These are phyloP conservation scores for Trichechus manatus DNA, from an alignment of 2,113 vertebrate genomes.

Conservation along the genomic window DNA sequence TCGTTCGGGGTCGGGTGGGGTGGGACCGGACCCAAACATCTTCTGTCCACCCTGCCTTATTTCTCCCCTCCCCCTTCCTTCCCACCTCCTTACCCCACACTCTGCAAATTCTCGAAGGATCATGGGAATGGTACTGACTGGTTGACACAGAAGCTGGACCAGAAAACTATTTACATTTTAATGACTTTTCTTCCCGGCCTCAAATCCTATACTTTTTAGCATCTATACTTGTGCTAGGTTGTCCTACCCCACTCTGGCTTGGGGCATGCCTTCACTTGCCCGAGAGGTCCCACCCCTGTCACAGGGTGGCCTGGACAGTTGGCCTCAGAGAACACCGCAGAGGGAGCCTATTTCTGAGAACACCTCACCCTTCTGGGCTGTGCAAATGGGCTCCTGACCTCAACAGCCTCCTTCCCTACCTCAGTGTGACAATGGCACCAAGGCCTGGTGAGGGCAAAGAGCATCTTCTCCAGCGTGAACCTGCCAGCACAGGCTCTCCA, in stretches of 20 bases:
- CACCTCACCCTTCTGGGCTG: neutral
- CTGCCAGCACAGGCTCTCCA: neutral
- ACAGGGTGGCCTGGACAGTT: neutral
- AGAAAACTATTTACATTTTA: neutral
- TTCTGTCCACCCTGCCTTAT: neutral
- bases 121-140: neutral
- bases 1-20: neutral
- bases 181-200: conserved; percentile 12
- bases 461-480: neutral
- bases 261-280: neutral
- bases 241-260: neutral
- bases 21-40: no score
- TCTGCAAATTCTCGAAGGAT: neutral
- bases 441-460: neutral
- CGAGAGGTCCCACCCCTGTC: neutral
- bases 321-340: neutral
- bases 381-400: neutral
- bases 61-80: neutral
- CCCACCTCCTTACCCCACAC: neutral
- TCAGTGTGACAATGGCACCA: neutral
- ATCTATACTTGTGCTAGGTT: neutral
- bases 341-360: neutral
- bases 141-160: neutral
- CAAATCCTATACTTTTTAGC: neutral
- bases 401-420: neutral